Conservation (phyloP, 2,888 invertebrate genomes). For the Lutraria lutraria region DNA sequence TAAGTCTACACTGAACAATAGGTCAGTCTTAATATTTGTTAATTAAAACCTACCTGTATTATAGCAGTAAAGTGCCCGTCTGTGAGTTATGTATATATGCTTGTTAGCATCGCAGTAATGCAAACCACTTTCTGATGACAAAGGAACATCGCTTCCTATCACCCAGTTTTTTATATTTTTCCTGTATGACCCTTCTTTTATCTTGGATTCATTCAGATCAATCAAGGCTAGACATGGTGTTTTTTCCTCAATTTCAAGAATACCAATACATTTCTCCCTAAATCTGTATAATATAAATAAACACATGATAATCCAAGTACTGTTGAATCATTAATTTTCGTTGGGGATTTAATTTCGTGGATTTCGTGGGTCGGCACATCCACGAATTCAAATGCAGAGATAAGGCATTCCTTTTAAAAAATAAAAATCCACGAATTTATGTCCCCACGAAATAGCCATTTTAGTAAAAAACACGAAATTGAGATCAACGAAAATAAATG, state of each 20-base stretch:
- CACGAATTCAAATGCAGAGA: too few species aligned
- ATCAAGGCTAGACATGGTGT: background rate
- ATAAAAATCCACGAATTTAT: too few species aligned
- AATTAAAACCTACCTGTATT: background rate
- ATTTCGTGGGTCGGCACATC: too few species aligned
- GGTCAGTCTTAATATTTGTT: too few species aligned
- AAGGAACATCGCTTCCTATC: background rate
- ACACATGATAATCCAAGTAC: background rate
- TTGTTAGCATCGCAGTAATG: background rate
- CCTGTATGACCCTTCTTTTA: background rate
- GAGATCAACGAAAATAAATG: background rate
- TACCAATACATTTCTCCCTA: constrained; percentile 19
- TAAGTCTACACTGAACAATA: too few species aligned
- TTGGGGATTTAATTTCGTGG: too few species aligned
- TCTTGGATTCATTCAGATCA: background rate
- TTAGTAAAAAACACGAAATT: too few species aligned
- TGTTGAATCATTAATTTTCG: too few species aligned
- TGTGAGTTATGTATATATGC: constrained; percentile 17
- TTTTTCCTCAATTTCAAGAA: background rate
- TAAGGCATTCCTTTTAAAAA: too few species aligned
- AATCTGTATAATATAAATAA: background rate
- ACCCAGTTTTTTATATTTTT: background rate
- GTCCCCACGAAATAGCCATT: too few species aligned
- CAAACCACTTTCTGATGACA: constrained; percentile 37
- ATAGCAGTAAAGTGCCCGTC: constrained; percentile 29